phyloP scores from a whole-genome alignment of 2,888 invertebrate genomes.

The Cybosia mesomella region DNA sequence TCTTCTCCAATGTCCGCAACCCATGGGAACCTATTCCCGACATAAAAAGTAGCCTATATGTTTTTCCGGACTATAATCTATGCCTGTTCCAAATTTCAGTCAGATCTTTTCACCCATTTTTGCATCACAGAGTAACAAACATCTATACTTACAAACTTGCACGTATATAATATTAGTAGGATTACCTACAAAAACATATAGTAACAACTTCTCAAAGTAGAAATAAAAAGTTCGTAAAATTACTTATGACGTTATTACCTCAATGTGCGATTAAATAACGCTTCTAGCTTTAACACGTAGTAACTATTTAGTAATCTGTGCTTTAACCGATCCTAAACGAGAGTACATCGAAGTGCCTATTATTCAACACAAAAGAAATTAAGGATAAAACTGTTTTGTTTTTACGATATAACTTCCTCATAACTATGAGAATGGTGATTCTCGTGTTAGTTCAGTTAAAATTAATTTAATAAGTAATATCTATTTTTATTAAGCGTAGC shows the following conservation, averaged over 20 bases:
- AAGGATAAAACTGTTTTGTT: conserved; percentile 61
- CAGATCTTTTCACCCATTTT: no score
- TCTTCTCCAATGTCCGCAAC: no score
- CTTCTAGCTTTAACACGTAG: conserved; percentile 50
- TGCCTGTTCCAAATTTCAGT: no score
- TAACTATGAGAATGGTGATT: not conserved
- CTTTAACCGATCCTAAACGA: conserved; percentile 38
- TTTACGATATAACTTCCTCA: conserved; percentile 37
- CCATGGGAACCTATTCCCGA: no score
- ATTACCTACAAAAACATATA: no score
- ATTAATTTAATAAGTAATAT: not conserved
- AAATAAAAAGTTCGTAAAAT: not conserved
- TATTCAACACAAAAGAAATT: conserved; percentile 65
- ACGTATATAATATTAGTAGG: no score
- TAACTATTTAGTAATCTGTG: no score
- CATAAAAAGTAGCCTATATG: no score
- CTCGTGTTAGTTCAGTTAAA: not conserved
- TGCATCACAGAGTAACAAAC: no score
- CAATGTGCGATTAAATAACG: conserved; percentile 8
- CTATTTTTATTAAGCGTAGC: not conserved
- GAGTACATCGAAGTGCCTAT: conserved; percentile 62
- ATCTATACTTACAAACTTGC: no score
- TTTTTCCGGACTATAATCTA: no score
- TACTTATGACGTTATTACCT: not conserved
- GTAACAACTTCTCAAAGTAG: not conserved